phyloP scores from a whole-genome alignment of 2,797 vertebrate genomes.

The Gobionotothen gibberifrons region DNA sequence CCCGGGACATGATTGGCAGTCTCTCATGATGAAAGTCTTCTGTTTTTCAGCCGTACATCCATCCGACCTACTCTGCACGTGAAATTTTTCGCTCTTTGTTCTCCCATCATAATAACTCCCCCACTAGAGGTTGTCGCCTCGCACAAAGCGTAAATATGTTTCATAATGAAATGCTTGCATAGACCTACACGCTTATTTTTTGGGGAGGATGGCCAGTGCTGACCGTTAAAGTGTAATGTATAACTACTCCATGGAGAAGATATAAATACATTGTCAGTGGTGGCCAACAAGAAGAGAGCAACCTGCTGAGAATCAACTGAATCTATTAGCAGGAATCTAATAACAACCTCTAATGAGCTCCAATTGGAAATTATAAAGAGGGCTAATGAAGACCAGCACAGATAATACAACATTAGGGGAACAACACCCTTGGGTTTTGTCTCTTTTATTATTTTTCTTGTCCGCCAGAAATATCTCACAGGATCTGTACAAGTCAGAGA shows the following conservation, averaged over 20 bases:
- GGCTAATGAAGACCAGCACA: constrained; percentile 50
- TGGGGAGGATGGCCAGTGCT: neutral
- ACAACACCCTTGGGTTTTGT: neutral
- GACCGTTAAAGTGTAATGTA: neutral
- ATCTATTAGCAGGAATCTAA: constrained; percentile 66
- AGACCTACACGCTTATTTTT: too few relatives aligned
- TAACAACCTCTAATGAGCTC: constrained; percentile 68
- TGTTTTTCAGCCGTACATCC: too few relatives aligned
- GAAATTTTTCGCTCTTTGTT: neutral
- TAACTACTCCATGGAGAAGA: neutral
- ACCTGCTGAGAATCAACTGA: constrained; percentile 63
- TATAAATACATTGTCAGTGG: neutral
- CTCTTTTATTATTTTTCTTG: neutral
- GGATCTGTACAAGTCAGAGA: neutral
- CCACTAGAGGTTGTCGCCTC: too few relatives aligned
- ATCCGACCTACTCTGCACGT: too few relatives aligned
- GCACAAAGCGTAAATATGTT: too few relatives aligned
- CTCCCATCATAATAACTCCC: too few relatives aligned
- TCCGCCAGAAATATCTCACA: neutral
- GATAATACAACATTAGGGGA: neutral
- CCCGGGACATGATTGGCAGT: too few relatives aligned
- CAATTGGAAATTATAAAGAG: constrained; percentile 65
- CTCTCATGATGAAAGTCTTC: too few relatives aligned
- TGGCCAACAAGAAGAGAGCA: constrained; percentile 52
- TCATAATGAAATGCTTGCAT: too few relatives aligned